Evolutionary conservation across 2,888 invertebrate species (phyloP), one percentile per base, ranked within the genome.

Genomic region (Drosophila stalkeri): DNA sequence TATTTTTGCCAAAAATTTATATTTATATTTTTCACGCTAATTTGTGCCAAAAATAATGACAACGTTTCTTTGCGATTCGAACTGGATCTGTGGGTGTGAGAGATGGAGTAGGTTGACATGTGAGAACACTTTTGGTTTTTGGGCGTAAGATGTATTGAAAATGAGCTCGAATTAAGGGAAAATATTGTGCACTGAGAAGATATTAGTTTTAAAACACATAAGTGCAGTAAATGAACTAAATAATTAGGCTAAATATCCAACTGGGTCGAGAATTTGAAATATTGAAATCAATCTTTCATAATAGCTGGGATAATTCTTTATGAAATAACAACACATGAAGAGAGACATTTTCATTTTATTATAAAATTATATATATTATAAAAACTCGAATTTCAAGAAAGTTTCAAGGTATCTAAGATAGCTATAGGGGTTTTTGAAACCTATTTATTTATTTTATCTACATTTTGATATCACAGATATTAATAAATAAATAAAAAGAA

Each of bases 21-120:
- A 47, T 61, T 33, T 43, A 14, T 72, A 51, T 62, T 72, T 63
- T 80, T 73, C 72, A 84, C 77, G 83, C 76, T 83, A 76, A 85
- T 85, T 86, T 89, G 67, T 64, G 63, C 31, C 49, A 56, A 69
- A 47, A 82, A 68, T 78, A 72, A 72, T 72, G 55, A 57, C 37
- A 49, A 44, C 44, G 51, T 72, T 14, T 20, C 35, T 20, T 52
- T 51, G 62, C 60, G 27, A 27, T 54, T 14, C 12, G 20, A 41
- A 18, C 37, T 18, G 33, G 11, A 12, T 18, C 27, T 27, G n/a
- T 39, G 16, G 5, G 16, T 20, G 39, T 27, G 41, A 4, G 41
- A 12, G 55, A 9, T n/a, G 7, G n/a, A 37, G 39, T 9, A 11
- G 16, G 41, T 16, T 31, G 47, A 16, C 37, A 31, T 41, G 27